Evolutionary conservation across 2,113 vertebrate genomes (phyloP), one percentile per base, ranked within the genome.

Genomic region (Rallus limicola): DNA sequence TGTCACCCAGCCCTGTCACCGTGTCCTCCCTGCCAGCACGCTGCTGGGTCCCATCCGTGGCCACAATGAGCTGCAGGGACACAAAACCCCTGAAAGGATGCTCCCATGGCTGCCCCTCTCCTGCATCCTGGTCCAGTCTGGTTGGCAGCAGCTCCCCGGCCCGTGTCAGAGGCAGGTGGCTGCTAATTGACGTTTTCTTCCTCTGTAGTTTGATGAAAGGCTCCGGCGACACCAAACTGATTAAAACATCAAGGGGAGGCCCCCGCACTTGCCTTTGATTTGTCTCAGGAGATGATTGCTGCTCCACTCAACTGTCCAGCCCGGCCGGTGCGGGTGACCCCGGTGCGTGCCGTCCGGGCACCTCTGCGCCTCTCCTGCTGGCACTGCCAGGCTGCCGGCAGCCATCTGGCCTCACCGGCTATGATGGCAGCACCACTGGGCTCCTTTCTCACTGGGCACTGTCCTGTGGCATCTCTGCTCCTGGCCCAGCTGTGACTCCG

Each of bases 231-330:
- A 88, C 93, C 18, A 0, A 94, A 91, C 93, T 97, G 94, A 95
- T 96, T 97, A 96, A 96, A 94, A 96, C 94, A 96, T 96, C 95
- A 94, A 96, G 96, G 92, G 93, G 82, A 96, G 95, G 85, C 95
- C 90, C 84, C 65, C 8, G 23, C 3, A 3, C 92, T 86, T 91
- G 88, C 94, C 92, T 96, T 94, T 96, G 95, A 94, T 96, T 95
- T 92, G 88, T 86, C 95, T 94, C 44, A 0, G 64, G 95, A 85
- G 94, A 92, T 77, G 88, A 93, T 88, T 80, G 52, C 29, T 33
- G 82, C 85, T 96, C 55, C 0, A 4, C 75, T 95, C 40, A 0
- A 53, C 70, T 4, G 2, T 44, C 92, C 86, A 79, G 86, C 76
- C 38, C 48, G 16, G 69, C 68, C 10, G 0, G 88, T 3, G 5